phyloP scores from a whole-genome alignment of 2,797 vertebrate species.

The Myotis daubentonii region DNA sequence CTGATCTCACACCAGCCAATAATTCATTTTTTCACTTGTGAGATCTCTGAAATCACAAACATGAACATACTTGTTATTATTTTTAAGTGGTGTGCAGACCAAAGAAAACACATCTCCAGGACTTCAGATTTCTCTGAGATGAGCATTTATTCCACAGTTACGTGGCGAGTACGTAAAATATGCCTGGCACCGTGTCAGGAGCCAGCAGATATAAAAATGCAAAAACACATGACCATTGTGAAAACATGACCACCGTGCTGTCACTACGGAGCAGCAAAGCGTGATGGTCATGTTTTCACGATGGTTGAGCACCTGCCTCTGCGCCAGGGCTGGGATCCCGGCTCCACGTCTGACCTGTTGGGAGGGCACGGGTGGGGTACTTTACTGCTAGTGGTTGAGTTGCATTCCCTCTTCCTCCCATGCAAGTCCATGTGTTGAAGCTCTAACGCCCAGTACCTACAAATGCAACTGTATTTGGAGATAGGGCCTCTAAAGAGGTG shows the following conservation, averaged over 20 bases:
- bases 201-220: neutral
- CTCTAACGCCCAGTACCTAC: neutral
- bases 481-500: neutral
- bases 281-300: too few relatives aligned
- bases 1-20: neutral
- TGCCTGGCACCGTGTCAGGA: neutral
- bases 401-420: too few relatives aligned
- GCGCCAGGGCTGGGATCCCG: neutral
- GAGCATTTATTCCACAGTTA: neutral
- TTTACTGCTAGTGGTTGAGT: neutral
- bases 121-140: neutral
- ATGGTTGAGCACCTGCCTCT: neutral
- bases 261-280: accelerated
- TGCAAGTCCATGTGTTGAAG: neutral
- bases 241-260: too few relatives aligned
- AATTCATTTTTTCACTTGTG: neutral
- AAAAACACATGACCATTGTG: neutral
- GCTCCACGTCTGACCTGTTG: neutral
- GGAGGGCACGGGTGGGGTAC: neutral
- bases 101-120: neutral
- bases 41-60: conserved; percentile 1
- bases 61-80: conserved; percentile 7
- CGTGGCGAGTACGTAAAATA: neutral
- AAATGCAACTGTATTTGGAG: neutral
- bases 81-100: neutral